Percentiles rank a stretch among this genome's conserved stretches.
Conservation (phyloP, 2,113 vertebrate genomes). For the Podarcis muralis region DNA sequence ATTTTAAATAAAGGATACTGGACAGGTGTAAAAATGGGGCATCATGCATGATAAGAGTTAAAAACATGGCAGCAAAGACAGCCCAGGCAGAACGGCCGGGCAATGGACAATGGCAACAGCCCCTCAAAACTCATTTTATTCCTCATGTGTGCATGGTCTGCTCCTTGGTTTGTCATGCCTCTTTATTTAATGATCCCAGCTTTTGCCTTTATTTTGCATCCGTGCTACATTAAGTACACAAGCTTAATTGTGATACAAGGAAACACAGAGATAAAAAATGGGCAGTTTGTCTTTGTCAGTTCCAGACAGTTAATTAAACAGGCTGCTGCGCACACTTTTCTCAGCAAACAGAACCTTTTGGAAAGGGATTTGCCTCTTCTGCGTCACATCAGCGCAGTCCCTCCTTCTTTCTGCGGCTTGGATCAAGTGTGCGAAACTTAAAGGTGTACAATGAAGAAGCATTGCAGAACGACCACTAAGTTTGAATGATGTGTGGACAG, state of each 20-base stretch:
- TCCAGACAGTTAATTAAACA: slow-evolving; percentile 72
- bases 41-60: background rate
- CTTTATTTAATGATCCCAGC: slow-evolving; percentile 67
- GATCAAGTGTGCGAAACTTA: slow-evolving; percentile 43
- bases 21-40: background rate
- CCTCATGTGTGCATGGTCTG: slow-evolving; percentile 42
- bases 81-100: background rate
- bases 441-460: too few relatives aligned
- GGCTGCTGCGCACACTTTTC: slow-evolving; percentile 66
- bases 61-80: background rate
- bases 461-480: too few relatives aligned
- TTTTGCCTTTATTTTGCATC: slow-evolving; percentile 63
- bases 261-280: slow-evolving; percentile 70
- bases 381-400: slow-evolving; percentile 60
- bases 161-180: slow-evolving; percentile 63
- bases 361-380: slow-evolving; percentile 53
- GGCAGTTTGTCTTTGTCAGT: slow-evolving; percentile 69
- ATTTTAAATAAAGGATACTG: background rate
- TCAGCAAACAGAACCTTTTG: slow-evolving; percentile 65
- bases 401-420: slow-evolving; percentile 47
- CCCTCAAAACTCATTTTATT: slow-evolving; percentile 5
- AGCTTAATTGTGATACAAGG: slow-evolving; percentile 71
- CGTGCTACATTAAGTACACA: slow-evolving; percentile 68
- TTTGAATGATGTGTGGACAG: too few relatives aligned
- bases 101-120: background rate